Percentiles rank a stretch among this genome's conserved stretches.
Conservation (phyloP, 2,888 invertebrate species). For the Tinea pellionella region DNA sequence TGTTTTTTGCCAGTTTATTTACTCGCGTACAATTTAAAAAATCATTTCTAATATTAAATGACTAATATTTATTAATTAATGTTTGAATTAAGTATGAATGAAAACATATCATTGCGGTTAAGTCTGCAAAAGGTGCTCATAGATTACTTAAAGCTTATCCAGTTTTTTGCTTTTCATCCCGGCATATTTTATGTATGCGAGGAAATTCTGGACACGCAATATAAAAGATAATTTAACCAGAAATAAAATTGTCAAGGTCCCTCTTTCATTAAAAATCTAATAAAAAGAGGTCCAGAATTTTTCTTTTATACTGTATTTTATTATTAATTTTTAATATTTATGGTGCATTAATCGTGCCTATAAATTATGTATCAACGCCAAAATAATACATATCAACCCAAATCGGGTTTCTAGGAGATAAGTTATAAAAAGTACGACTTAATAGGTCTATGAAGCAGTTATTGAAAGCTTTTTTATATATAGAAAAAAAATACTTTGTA, state of each 20-base stretch:
- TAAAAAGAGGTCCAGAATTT: too few species aligned
- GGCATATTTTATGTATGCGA: too few species aligned
- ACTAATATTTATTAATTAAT: neutral
- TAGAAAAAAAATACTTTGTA: slow-evolving; percentile 1
- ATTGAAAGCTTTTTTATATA: slow-evolving; percentile 5
- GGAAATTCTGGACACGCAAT: too few species aligned
- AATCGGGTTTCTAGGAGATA: neutral
- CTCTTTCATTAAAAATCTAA: too few species aligned
- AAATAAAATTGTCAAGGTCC: too few species aligned
- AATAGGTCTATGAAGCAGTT: slow-evolving; percentile 1
- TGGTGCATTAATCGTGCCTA: slow-evolving; percentile 7
- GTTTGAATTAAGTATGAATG: neutral
- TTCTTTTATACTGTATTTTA: neutral
- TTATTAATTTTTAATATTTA: neutral
- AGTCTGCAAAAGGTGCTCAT: neutral
- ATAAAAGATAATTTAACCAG: too few species aligned
- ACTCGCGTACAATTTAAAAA: too few species aligned
- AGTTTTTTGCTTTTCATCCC: too few species aligned
- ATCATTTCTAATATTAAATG: too few species aligned
- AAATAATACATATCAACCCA: slow-evolving; percentile 9
- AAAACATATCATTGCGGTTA: neutral
- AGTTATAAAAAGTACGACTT: slow-evolving; percentile 1
- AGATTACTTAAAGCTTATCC: neutral
- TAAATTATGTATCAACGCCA: slow-evolving; percentile 8
- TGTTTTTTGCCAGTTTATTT: too few species aligned